Conservation (phyloP, 2,797 vertebrate genomes). For the Adelosebastes latens region DNA sequence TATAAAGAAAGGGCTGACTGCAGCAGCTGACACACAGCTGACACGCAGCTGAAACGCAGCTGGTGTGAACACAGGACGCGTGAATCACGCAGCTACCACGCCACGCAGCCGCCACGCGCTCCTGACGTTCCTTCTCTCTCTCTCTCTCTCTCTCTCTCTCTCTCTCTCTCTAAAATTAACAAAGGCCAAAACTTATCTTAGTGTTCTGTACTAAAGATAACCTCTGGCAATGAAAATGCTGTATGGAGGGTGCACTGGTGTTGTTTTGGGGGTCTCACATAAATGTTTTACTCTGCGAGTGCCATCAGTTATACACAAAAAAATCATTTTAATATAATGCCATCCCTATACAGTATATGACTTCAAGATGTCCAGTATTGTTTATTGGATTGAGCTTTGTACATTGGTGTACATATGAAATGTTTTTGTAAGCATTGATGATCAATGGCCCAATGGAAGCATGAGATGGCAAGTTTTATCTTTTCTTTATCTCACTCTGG, state of each 20-base stretch:
- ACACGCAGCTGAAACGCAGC: too few relatives aligned
- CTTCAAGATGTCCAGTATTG: background rate
- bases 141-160: too few relatives aligned
- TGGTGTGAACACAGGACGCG: too few relatives aligned
- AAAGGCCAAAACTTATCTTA: background rate
- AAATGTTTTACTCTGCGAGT: background rate
- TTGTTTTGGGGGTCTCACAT: background rate
- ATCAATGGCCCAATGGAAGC: background rate
- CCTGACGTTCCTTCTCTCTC: too few relatives aligned
- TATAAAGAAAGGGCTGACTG: too few relatives aligned
- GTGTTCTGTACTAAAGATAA: conserved; percentile 4
- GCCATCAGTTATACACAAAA: background rate
- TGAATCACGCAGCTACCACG: too few relatives aligned
- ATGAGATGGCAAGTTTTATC: conserved; percentile 1
- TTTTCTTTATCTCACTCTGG: background rate
- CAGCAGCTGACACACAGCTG: too few relatives aligned
- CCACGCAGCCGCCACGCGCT: too few relatives aligned
- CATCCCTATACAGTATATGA: background rate
- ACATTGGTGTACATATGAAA: background rate
- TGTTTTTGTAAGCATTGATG: background rate
- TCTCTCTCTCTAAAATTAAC: conserved; percentile 10
- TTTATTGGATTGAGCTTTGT: background rate
- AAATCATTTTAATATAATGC: background rate
- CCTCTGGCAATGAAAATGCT: background rate
- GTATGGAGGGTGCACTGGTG: background rate